Evolutionary conservation across 2,888 invertebrate species (phyloP).

Genomic region (Phyllotreta striolata): DNA sequence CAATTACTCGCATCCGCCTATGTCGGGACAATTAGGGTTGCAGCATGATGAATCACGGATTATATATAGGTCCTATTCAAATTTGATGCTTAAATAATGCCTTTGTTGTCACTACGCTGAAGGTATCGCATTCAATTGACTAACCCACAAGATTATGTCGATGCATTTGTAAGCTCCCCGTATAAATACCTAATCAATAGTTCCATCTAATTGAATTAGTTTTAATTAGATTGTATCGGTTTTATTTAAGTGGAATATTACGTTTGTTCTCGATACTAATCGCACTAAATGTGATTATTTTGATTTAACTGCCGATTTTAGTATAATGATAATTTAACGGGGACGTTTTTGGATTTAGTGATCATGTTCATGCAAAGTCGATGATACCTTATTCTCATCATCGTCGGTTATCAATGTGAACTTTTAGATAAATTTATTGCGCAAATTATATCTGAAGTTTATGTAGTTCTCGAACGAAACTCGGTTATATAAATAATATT

Average conservation of each 20-base stretch:
- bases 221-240: constrained; percentile 4
- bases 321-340: no score
- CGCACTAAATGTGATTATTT: no score
- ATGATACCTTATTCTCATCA: constrained; percentile 3
- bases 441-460: constrained; percentile 5
- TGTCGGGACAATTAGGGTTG: constrained; percentile 26
- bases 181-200: constrained; percentile 5
- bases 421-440: constrained; percentile 13
- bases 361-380: no score
- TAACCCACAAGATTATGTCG: constrained; percentile 28
- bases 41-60: constrained; percentile 38
- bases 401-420: constrained; percentile 7
- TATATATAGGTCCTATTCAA: constrained; percentile 38
- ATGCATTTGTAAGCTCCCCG: constrained; percentile 18
- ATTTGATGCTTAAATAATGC: constrained; percentile 40
- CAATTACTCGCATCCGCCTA: background rate
- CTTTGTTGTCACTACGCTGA: constrained; percentile 29
- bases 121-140: constrained; percentile 31
- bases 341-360: no score
- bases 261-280: no score
- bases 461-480: no score
- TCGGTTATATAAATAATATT: no score
- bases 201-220: constrained; percentile 4
- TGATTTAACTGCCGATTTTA: no score
- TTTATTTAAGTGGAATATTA: background rate